These are phyloP conservation scores for Leptinotarsa rubiginosa DNA, from an alignment of 2,888 invertebrate genomes.

Conservation along the genomic window DNA sequence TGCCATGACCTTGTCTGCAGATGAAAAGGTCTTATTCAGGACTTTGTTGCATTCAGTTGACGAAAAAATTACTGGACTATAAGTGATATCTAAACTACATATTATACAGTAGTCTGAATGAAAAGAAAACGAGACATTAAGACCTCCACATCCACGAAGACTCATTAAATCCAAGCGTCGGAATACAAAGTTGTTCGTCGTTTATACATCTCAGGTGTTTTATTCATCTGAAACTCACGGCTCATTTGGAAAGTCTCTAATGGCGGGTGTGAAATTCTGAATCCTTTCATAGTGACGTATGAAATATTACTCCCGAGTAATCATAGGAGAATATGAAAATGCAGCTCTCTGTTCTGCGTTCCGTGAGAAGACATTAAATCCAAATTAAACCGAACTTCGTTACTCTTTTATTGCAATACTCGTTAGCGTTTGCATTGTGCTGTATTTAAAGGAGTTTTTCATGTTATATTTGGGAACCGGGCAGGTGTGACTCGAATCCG, in stretches of 20 bases:
- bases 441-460: conserved; percentile 4
- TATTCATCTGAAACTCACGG: conserved; percentile 39
- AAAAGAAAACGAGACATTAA: not conserved
- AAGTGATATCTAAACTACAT: too few relatives aligned
- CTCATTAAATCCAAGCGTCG: conserved; percentile 41
- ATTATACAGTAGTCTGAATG: too few relatives aligned
- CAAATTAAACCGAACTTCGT: conserved; percentile 23
- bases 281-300: conserved; percentile 43
- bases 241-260: conserved; percentile 36
- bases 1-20: too few relatives aligned
- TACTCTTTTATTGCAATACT: conserved; percentile 29
- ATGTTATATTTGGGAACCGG: not conserved
- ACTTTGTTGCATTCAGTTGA: too few relatives aligned
- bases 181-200: conserved; percentile 34
- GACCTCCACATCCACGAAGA: conserved; percentile 28
- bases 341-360: conserved; percentile 13
- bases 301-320: conserved; percentile 40
- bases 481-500: not conserved
- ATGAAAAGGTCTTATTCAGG: too few relatives aligned
- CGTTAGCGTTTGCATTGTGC: conserved; percentile 33
- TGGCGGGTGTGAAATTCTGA: conserved; percentile 41
- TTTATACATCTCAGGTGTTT: conserved; percentile 42
- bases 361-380: conserved; percentile 17
- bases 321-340: conserved; percentile 28
- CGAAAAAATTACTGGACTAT: too few relatives aligned